These are phyloP conservation scores for Harpagoxenus sublaevis DNA, from an alignment of 2,888 invertebrate species.

Conservation along the genomic window DNA sequence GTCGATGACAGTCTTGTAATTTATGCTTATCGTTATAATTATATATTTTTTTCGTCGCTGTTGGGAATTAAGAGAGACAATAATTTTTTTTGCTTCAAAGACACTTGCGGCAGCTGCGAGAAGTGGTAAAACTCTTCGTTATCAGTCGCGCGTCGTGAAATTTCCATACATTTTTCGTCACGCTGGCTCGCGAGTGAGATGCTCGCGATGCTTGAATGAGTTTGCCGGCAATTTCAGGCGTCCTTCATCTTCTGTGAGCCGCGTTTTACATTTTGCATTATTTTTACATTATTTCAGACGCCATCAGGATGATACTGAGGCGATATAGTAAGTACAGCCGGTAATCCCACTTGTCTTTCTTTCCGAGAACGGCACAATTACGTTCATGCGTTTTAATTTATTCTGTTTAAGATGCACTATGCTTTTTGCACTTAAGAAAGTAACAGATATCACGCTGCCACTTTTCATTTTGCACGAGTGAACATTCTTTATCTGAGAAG, in stretches of 20 bases:
- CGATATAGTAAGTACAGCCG: slow-evolving; percentile 33
- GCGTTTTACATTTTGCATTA: slow-evolving; percentile 18
- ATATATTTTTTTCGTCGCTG: slow-evolving; percentile 25
- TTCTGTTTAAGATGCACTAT: slow-evolving; percentile 36
- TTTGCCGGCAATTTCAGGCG: not conserved
- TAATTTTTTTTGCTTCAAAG: not conserved
- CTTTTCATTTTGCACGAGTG: slow-evolving; percentile 33
- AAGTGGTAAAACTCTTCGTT: not conserved
- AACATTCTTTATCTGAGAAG: slow-evolving; percentile 2
- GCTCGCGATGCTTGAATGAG: slow-evolving; percentile 8
- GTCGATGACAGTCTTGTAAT: slow-evolving; percentile 41
- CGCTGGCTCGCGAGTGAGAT: not conserved
- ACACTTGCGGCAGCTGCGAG: not conserved
- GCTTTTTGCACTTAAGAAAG: slow-evolving; percentile 52
- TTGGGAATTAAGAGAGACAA: slow-evolving; percentile 1
- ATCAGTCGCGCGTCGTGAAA: slow-evolving; percentile 16
- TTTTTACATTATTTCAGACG: slow-evolving; percentile 33
- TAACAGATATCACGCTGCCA: slow-evolving; percentile 46
- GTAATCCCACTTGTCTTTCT: slow-evolving; percentile 37
- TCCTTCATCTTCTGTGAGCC: not conserved
- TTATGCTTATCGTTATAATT: slow-evolving; percentile 59
- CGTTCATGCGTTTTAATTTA: slow-evolving; percentile 50
- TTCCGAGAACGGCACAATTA: slow-evolving; percentile 7
- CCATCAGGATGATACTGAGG: slow-evolving; percentile 18
- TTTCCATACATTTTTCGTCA: slow-evolving; percentile 17